phyloP scores from a whole-genome alignment of 2,888 invertebrate species.

The Xanthorhoe designata region DNA sequence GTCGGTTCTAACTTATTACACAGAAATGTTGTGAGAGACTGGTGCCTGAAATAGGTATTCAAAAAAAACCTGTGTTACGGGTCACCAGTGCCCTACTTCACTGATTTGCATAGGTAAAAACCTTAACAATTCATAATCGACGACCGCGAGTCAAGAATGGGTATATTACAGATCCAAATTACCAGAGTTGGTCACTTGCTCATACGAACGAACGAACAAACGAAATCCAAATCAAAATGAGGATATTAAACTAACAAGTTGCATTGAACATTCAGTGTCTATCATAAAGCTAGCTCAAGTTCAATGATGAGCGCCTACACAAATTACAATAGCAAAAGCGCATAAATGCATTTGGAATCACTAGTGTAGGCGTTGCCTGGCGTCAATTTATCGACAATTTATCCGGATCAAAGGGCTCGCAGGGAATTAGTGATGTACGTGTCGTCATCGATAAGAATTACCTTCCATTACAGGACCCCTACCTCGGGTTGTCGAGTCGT shows the following conservation, averaged over 20 bases:
- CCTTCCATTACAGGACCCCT: slow-evolving; percentile 44
- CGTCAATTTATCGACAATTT: slow-evolving; percentile 48
- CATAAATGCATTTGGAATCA: slow-evolving; percentile 35
- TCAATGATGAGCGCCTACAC: slow-evolving; percentile 35
- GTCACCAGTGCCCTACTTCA: too few relatives aligned
- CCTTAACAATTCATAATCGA: not conserved
- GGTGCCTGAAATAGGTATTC: too few relatives aligned
- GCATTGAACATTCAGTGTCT: not conserved
- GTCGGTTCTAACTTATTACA: too few relatives aligned
- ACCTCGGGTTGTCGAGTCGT: slow-evolving; percentile 21
- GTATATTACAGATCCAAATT: not conserved
- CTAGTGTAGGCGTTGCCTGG: slow-evolving; percentile 38
- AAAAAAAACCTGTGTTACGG: too few relatives aligned
- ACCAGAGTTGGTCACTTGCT: too few relatives aligned
- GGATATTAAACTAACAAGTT: not conserved
- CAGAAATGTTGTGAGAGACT: too few relatives aligned
- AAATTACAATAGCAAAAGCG: slow-evolving; percentile 39
- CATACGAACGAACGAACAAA: too few relatives aligned
- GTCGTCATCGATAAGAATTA: slow-evolving; percentile 58
- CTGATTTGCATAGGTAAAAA: too few relatives aligned
- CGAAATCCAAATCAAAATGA: not conserved
- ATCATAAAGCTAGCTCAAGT: slow-evolving; percentile 13
- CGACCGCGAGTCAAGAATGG: not conserved
- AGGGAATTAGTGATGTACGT: slow-evolving; percentile 53
- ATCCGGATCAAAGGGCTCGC: slow-evolving; percentile 51